Evolutionary conservation across 2,797 vertebrate genomes (phyloP).

Genomic region (Esox lucius): DNA sequence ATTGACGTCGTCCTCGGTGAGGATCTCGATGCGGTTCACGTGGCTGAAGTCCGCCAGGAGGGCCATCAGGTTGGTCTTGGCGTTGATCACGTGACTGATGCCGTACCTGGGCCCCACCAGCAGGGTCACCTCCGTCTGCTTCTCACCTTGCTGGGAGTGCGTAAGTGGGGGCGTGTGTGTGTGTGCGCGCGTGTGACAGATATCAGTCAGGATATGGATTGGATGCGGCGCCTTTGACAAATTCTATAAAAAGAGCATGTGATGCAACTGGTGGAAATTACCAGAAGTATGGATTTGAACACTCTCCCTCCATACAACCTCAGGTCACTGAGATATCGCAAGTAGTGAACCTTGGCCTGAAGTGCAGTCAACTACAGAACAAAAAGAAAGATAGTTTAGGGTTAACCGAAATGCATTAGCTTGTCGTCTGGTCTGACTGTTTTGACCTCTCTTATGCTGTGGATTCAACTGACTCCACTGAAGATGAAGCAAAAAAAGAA

Average conservation of each 20-base stretch:
- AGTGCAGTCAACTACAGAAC: constrained; percentile 86
- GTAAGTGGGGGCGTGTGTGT: background rate
- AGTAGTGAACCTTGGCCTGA: constrained; percentile 98
- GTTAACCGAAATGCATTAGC: background rate
- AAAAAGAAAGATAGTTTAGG: background rate
- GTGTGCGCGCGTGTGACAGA: background rate
- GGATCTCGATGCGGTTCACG: constrained; percentile 97
- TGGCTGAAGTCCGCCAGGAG: constrained; percentile 98
- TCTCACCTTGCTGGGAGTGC: constrained; percentile 86
- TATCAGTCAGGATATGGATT: background rate
- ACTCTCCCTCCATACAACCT: constrained; percentile 93
- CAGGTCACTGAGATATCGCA: constrained; percentile 96
- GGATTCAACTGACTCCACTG: background rate
- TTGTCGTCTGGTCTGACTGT: background rate
- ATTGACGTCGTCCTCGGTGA: constrained; percentile 88
- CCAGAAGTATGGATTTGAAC: constrained; percentile 92
- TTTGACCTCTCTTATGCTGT: background rate
- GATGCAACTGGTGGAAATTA: constrained; percentile 62
- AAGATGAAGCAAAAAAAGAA: background rate
- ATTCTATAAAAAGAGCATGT: background rate
- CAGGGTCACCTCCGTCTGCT: constrained; percentile 91
- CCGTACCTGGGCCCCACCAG: constrained; percentile 93
- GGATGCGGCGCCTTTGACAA: background rate
- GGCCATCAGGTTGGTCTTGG: constrained; percentile 94
- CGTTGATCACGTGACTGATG: constrained; percentile 97